Base-by-base conservation (phyloP, 2,797 vertebrate genomes). In the Glyptemys insculpta region DNA sequence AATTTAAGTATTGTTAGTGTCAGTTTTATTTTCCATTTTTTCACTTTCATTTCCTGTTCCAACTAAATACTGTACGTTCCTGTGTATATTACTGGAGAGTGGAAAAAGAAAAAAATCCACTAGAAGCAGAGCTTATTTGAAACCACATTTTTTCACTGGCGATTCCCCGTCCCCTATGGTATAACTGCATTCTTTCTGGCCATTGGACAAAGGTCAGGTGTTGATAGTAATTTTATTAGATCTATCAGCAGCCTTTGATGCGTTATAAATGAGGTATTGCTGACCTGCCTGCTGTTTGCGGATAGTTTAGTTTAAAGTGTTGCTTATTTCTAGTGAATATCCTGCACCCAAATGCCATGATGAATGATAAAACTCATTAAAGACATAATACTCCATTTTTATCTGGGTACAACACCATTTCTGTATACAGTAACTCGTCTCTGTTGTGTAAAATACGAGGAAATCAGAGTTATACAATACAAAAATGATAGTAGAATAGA, bases 171-270 rank as follows among this genome's bases (percentile, higher is more conserved):
- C 92, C 86, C 52, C 25, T 25, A 12, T 93, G 94, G 94, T 93
- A 86, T 94, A 97, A 89, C 91, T 92, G 83, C 92, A 95, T 97
- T 96, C 96, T 95, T 97, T 94, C 95, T 97, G 95, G 95, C 94
- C 95, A 95, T 37, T 91, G 83, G 92, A 92, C 95, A 97, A 96
- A 97, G 96, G 96, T 97, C 95, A 97, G 90, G 92, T 74, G 93
- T 94, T 94, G 94, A 91, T 95, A 93, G 92, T 96, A 97, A 95
- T 97, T 97, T 97, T 94, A 95, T 97, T 95, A 96, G 87, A 94
- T 96, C 90, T 96, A 86, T 91, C 92, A 96, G 74, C 89, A 94
- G 91, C 90, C 90, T 97, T 96, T 96, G 93, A 97, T 97, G 96
- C 90, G 83, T 92, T 92, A 86, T 82, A 97, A 96, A 96, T 93